Evolutionary conservation across 2,888 invertebrate genomes (phyloP), one percentile per base, ranked within the genome.

Genomic region (Calliopum simillimum): DNA sequence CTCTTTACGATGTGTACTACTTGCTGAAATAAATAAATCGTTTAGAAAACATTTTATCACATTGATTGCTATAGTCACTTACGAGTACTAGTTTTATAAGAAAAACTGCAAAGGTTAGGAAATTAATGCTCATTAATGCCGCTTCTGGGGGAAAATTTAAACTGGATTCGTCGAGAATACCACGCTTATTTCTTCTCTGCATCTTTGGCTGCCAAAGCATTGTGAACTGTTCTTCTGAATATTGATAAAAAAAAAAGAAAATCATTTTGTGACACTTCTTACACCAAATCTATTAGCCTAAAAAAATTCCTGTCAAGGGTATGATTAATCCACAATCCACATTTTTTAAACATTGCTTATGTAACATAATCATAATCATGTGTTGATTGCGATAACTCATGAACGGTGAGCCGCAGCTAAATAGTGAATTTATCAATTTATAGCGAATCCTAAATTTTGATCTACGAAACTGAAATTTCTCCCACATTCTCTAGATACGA

Each of bases 101-200:
- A 81, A 94, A 95, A 6, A 94, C 94, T 0, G 94, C 94, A 84
- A 95, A 94, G 0, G 94, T 94, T 12, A 95, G 88, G 83, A 95
- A 94, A 23, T 94, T 93, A 75, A 95, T 93, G 47, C 93, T 92
- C 90, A 95, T 91, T 64, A 95, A 87, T 0, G 95, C 91, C 58
- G 93, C 92, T 86, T 94, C 94, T 4, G 94, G 93, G 13, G 94
- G 94, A 83, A 94, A 93, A 75, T 93, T 91, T 77, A 94, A 88
- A 76, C 89, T 89, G 1, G 90, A 88, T 12, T 90, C 88, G 25
- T 86, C 85, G 46, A 86, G 71, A 61, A 84, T 67, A 47, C 83
- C 83, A 56, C 78, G 83, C 55, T 77, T 82, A 62, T 74, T 82
- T 73, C 79, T 81, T 3, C 65, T 21, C 12, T 21, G 53, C 11